phyloP scores from a whole-genome alignment of 2,888 invertebrate species.

The Brachypterus glaber region DNA sequence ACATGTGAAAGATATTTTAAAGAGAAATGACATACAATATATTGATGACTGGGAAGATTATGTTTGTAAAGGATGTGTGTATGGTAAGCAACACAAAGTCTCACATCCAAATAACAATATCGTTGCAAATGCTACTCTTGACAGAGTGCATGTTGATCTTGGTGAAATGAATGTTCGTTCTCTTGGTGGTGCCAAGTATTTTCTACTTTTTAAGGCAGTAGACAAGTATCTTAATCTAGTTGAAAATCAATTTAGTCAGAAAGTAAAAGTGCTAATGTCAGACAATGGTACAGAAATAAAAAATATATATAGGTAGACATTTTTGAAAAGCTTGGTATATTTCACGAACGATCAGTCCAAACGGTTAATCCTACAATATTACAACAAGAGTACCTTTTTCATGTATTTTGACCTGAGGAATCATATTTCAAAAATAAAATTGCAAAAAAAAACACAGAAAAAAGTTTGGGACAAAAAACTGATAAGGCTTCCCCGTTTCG shows the following conservation, averaged over 20 bases:
- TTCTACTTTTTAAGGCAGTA: slow-evolving; percentile 25
- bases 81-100: slow-evolving; percentile 17
- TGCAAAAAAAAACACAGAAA: too few species aligned
- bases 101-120: slow-evolving; percentile 23
- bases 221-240: slow-evolving; percentile 22
- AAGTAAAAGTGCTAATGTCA: slow-evolving; percentile 23
- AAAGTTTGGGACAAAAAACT: too few species aligned
- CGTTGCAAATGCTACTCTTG: slow-evolving; percentile 19
- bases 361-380: too few species aligned
- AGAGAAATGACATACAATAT: slow-evolving; percentile 9
- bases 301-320: too few species aligned
- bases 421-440: too few species aligned
- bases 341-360: too few species aligned
- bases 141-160: slow-evolving; percentile 27
- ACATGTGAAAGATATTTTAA: slow-evolving; percentile 4
- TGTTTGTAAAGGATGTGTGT: slow-evolving; percentile 13
- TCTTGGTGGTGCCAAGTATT: slow-evolving; percentile 27
- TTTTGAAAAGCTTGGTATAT: too few species aligned
- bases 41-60: slow-evolving; percentile 14
- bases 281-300: slow-evolving; percentile 29
- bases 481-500: too few species aligned
- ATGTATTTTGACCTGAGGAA: too few species aligned
- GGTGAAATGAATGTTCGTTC: slow-evolving; percentile 24
- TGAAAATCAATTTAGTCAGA: slow-evolving; percentile 27
- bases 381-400: too few species aligned